Evolutionary conservation across 2,888 invertebrate species (phyloP), one percentile per base, ranked within the genome.

Genomic region (Odiellus spinosus): DNA sequence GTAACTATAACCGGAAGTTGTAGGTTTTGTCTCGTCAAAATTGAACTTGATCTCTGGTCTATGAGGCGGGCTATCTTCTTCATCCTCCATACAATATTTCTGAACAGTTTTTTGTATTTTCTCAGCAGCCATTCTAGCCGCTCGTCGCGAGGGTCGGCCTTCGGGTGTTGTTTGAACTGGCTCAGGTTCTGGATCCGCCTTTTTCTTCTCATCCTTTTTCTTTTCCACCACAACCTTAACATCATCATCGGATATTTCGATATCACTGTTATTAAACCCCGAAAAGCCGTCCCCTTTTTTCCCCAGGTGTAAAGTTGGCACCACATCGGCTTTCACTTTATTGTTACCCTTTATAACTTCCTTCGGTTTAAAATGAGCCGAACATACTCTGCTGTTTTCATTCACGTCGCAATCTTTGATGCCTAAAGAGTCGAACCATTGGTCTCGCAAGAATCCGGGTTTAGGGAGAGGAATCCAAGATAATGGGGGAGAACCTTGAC

Each of bases 121-220:
- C 26, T 52, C 45, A 15, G 52, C 49, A 35, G 49, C 52, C 33
- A 40, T 38, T 14, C 40, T 42, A 33, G 52, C 52, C 40, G 52
- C 52, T 41, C 47, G 40, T 34, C 49, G 44, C 6, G 52, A 49
- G 11, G 52, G 49, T 33, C 49, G 47, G 17, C 47, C 43, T 3
- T 39, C 42, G 12, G 40, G 20, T 4, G 26, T 26, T 6, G 26
- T 26, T 26, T 26, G 26, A 26, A 26, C 8, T 26, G 26, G 4
- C 8, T 26, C 26, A 8, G 26, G 26, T 6, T 6, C 8, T 4
- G 26, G 26, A n/a, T n/a, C n/a, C n/a, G n/a, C n/a, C n/a, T n/a
- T n/a, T n/a, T n/a, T n/a, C n/a, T n/a, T n/a, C n/a, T n/a, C n/a
- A n/a, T n/a, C n/a, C 8, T 26, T 26, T 8, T 26, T 26, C 8